phyloP scores from a whole-genome alignment of 2,797 vertebrate species.

The Syncerus caffer region DNA sequence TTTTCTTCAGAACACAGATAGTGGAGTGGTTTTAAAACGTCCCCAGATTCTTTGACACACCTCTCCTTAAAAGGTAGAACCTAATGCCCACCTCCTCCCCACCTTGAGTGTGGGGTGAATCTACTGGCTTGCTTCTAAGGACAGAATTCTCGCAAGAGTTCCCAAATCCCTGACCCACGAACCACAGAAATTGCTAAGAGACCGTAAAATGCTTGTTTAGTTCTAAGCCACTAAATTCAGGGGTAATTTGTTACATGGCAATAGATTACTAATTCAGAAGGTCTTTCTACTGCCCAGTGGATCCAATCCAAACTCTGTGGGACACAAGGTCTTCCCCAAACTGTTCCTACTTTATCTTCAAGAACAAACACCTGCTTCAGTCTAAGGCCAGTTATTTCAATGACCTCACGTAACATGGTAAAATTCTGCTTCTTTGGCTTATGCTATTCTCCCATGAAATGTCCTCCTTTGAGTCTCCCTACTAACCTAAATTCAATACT shows the following conservation, averaged over 20 bases:
- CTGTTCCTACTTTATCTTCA: neutral
- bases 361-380: neutral
- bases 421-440: neutral
- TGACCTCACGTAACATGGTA: neutral
- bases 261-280: neutral
- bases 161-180: neutral
- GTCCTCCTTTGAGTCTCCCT: neutral
- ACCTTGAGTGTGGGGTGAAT: neutral
- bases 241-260: neutral
- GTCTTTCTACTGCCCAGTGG: neutral
- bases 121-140: neutral
- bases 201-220: neutral
- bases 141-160: rapidly evolving
- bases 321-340: neutral
- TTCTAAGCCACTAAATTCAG: neutral
- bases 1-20: neutral
- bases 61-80: neutral
- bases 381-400: neutral
- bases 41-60: neutral
- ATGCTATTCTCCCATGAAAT: neutral
- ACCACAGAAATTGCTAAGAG: neutral
- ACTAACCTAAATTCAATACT: neutral
- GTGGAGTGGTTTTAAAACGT: neutral
- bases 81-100: neutral
- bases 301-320: neutral